Percentiles rank a stretch among this genome's conserved stretches.
phyloP scores from a whole-genome alignment of 2,888 invertebrate species.

The Hyles lineata region DNA sequence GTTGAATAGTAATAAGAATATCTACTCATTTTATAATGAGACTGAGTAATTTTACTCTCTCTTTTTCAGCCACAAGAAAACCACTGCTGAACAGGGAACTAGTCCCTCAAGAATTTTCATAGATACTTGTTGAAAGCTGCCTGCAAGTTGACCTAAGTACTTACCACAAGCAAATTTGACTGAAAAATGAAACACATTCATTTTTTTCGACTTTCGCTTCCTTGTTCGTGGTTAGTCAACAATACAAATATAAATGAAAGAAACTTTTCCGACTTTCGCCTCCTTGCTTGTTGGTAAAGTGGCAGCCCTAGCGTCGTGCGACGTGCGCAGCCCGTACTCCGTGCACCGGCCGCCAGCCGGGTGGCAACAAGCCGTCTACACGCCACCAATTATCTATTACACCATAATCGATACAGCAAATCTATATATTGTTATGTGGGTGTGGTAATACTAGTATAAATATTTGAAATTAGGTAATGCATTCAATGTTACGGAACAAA shows the following conservation, averaged over 20 bases:
- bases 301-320: background rate
- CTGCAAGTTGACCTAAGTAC: too few species aligned
- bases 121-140: too few species aligned
- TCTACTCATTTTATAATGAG: too few species aligned
- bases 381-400: conserved; percentile 56
- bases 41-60: too few species aligned
- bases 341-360: conserved; percentile 39
- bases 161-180: too few species aligned
- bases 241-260: background rate
- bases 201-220: too few species aligned
- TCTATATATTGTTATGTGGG: conserved; percentile 46
- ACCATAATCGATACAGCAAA: conserved; percentile 53
- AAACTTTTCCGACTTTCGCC: background rate
- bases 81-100: too few species aligned
- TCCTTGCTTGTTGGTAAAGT: background rate
- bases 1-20: too few species aligned
- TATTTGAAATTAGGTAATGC: conserved; percentile 46
- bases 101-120: too few species aligned
- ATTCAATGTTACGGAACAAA: conserved; percentile 39
- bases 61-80: too few species aligned
- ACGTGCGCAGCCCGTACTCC: background rate
- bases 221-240: too few species aligned
- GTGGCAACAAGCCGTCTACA: conserved; percentile 69
- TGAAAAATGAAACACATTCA: too few species aligned
- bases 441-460: conserved; percentile 48